phyloP scores from a whole-genome alignment of 2,797 vertebrate species.

The Sciurus vulgaris region DNA sequence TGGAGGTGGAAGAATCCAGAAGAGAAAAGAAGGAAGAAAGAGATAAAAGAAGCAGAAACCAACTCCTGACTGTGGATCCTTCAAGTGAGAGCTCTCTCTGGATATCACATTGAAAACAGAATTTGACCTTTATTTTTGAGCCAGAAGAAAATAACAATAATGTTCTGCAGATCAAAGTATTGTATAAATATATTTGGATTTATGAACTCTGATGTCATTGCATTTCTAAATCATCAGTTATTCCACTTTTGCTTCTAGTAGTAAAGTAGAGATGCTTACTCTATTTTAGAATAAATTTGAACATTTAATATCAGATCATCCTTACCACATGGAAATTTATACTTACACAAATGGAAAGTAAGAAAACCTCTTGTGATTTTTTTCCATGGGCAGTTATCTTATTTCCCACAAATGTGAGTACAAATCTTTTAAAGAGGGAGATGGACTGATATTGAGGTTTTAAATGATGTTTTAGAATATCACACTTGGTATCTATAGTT shows the following conservation, averaged over 20 bases:
- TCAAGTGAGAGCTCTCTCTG: neutral
- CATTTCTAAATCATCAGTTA: neutral
- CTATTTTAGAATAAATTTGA: constrained; percentile 37
- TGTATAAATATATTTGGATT: neutral
- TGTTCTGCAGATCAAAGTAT: neutral
- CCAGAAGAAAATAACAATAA: neutral
- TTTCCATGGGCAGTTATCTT: neutral
- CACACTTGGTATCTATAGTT: neutral
- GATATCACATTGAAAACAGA: neutral
- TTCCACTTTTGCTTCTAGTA: neutral
- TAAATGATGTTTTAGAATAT: neutral
- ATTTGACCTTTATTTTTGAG: constrained; percentile 54
- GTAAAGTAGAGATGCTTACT: neutral
- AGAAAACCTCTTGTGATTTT: constrained; percentile 6
- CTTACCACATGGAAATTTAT: neutral
- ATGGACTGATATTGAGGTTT: neutral
- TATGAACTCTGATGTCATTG: neutral
- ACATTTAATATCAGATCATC: neutral
- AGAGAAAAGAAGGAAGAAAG: constrained; percentile 47
- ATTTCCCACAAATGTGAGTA: neutral
- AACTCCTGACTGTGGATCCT: neutral
- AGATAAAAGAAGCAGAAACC: neutral
- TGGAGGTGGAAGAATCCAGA: constrained; percentile 3
- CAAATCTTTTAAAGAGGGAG: constrained; percentile 15
- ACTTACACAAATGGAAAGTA: neutral